Base-by-base conservation (phyloP, 2,888 invertebrate genomes). In the Meandrusa payeni region DNA sequence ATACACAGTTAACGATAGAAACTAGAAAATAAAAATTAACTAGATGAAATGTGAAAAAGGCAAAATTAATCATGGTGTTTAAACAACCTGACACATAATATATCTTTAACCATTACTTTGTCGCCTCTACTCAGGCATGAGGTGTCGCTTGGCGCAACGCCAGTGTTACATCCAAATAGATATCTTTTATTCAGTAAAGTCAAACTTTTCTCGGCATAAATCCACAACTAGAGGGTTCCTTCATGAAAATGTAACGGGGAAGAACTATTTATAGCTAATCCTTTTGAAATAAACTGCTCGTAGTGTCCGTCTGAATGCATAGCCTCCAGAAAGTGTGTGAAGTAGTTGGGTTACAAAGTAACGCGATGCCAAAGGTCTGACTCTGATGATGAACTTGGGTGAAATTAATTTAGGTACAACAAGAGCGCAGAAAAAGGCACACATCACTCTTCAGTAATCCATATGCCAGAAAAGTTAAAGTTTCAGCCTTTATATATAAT, bases 181-280 rank as follows among this genome's bases (percentile, higher is more conserved):
- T 79, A 80, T 85, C 71, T 83, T 87, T 86, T 82, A 86, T 86
- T 85, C 85, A 82, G 76, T 71, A 72, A 82, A 70, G 73, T 81
- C 80, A 82, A n/a, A 86, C 76, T 86, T 85, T 83, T 81, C 78
- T 64, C 70, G 55, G 69, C 70, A 85, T 86, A 85, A 86, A 83
- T 81, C 79, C 72, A 71, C 74, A 69, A 76, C 68, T 71, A 69
- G 65, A 75, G 63, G 68, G 71, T 64, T 63, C 72, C 69, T 78
- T 82, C 83, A 85, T 87, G 86, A 86, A 86, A 86, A 75, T 83
- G 76, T 85, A 85, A 85, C 79, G 76, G 80, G 76, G 57, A 64
- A 76, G 74, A 79, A 83, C 80, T 85, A 83, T 86, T 87, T 86
- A 86, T 81, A 72, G 82, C 76, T 85, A 86, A 86, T 85, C 83